These are phyloP conservation scores for Acanthosoma haemorrhoidale DNA, from an alignment of 2,888 invertebrate species.

Conservation along the genomic window DNA sequence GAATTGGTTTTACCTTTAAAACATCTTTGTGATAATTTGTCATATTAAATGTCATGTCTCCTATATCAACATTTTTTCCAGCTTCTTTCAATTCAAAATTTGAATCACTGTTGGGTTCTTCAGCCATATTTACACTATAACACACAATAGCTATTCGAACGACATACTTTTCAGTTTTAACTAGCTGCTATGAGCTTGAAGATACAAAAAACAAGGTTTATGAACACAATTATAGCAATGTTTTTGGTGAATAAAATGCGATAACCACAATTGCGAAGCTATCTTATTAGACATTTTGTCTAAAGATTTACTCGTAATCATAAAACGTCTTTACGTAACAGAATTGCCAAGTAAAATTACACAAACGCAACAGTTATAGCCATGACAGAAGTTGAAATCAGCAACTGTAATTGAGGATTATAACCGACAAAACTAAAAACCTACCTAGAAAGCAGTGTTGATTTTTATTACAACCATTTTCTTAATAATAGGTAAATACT, in stretches of 20 bases:
- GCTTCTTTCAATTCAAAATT: constrained; percentile 10
- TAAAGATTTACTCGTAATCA: not conserved
- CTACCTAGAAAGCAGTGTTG: not conserved
- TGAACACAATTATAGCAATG: not conserved
- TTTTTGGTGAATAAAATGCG: not conserved
- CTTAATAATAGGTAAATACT: too few species aligned
- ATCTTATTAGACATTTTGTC: not conserved
- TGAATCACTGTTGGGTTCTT: constrained; percentile 3
- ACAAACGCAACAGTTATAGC: not conserved
- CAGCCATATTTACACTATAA: constrained; percentile 6
- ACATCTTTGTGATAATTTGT: constrained; percentile 78
- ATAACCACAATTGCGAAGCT: not conserved
- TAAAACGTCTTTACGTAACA: too few species aligned
- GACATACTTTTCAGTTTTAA: not conserved
- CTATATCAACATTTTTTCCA: constrained; percentile 56
- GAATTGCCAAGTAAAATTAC: too few species aligned
- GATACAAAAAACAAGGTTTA: not conserved
- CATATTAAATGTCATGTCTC: constrained; percentile 81
- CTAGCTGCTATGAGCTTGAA: not conserved
- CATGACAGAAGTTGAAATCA: not conserved
- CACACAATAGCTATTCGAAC: not conserved
- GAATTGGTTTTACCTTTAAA: constrained; percentile 59
- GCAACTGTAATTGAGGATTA: not conserved
- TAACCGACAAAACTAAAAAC: not conserved
- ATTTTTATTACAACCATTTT: not conserved